phyloP scores from a whole-genome alignment of 2,888 invertebrate species.

The Caenorhabditis sulstoni region DNA sequence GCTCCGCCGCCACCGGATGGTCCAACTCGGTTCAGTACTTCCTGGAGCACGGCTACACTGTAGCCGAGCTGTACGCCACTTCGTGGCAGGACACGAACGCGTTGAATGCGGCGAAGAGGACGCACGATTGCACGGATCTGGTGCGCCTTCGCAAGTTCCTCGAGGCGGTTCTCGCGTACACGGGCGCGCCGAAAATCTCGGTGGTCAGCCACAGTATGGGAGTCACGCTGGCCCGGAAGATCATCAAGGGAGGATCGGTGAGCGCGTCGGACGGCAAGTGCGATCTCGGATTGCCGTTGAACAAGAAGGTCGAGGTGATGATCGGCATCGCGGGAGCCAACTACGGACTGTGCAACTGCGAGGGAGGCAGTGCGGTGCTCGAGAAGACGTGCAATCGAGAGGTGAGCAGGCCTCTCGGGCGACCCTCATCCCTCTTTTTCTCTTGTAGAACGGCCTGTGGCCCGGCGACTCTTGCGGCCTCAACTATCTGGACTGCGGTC shows the following conservation, averaged over 20 bases:
- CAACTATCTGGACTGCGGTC: constrained; percentile 66
- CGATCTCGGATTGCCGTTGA: constrained; percentile 68
- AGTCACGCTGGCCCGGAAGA: constrained; percentile 70
- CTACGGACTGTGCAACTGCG: constrained; percentile 76
- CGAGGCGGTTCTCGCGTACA: constrained; percentile 70
- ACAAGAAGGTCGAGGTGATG: constrained; percentile 70
- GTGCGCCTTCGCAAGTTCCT: constrained; percentile 68
- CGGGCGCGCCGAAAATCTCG: constrained; percentile 64
- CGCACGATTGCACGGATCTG: constrained; percentile 70
- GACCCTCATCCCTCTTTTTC: not conserved
- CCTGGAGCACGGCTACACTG: constrained; percentile 60
- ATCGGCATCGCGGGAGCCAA: constrained; percentile 77
- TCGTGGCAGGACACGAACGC: constrained; percentile 70
- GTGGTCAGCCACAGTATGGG: constrained; percentile 77
- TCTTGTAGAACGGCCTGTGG: constrained; percentile 71
- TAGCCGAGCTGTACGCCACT: constrained; percentile 70
- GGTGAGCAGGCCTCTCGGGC: constrained; percentile 29
- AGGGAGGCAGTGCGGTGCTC: constrained; percentile 59
- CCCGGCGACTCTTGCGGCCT: constrained; percentile 74
- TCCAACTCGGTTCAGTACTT: constrained; percentile 63
- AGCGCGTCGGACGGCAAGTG: constrained; percentile 60
- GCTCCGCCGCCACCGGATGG: constrained; percentile 65
- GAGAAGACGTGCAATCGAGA: constrained; percentile 72
- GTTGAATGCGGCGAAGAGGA: constrained; percentile 57
- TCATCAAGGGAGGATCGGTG: constrained; percentile 66